Conservation (phyloP, 2,888 invertebrate genomes). For the Tricholauxania praeusta region DNA sequence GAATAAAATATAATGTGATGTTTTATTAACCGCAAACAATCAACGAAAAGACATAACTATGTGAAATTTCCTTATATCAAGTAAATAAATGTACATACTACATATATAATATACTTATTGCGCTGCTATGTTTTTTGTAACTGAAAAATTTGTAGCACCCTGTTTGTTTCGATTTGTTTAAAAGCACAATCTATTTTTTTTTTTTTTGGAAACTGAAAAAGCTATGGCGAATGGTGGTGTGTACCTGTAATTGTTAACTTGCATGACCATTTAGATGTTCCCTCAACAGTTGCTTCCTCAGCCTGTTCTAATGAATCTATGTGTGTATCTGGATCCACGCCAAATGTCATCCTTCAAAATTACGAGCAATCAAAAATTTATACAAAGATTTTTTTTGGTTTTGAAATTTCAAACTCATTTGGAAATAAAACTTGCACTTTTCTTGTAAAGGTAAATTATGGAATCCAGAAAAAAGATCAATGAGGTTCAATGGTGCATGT, state of each 20-base stretch:
- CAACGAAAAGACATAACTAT: too few relatives aligned
- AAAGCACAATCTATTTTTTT: background rate
- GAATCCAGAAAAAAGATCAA: constrained; percentile 8
- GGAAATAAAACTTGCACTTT: background rate
- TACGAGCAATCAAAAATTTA: constrained; percentile 20
- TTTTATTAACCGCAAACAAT: too few relatives aligned
- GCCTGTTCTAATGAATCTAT: constrained; percentile 98
- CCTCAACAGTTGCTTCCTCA: constrained; percentile 97
- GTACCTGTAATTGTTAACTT: constrained; percentile 99
- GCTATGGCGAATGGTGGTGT: constrained; percentile 43
- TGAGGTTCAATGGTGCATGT: constrained; percentile 7
- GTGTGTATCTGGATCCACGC: constrained; percentile 97
- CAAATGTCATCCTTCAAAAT: constrained; percentile 91
- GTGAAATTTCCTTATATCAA: too few relatives aligned
- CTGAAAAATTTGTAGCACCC: too few relatives aligned
- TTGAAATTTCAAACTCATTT: background rate
- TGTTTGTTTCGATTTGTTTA: too few relatives aligned
- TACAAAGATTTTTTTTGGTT: background rate
- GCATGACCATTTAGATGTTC: constrained; percentile 99
- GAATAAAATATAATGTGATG: too few relatives aligned
- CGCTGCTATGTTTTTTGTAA: too few relatives aligned
- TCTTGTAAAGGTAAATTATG: constrained; percentile 6
- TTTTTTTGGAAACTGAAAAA: constrained; percentile 32
- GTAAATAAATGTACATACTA: too few relatives aligned
- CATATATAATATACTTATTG: too few relatives aligned